Evolutionary conservation across 2,888 invertebrate species (phyloP).

Genomic region (Tyria jacobaeae): DNA sequence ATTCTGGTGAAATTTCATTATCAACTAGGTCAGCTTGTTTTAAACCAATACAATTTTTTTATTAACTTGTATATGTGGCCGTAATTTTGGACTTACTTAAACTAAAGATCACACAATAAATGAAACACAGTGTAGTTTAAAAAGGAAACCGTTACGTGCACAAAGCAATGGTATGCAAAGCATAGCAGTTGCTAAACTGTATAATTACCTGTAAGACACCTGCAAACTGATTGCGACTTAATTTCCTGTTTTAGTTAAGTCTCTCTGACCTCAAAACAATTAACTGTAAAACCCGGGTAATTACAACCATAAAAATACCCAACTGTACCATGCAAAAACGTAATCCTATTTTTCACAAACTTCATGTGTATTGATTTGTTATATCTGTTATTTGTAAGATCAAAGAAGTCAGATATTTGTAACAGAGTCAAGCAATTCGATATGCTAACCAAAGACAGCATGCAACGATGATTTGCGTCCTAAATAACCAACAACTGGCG

Average conservation of each 20-base stretch:
- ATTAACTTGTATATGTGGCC: no score
- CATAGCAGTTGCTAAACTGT: conserved; percentile 28
- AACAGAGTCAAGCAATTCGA: conserved; percentile 42
- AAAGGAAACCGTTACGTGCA: neutral
- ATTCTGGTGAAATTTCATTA: neutral
- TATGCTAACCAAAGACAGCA: conserved; percentile 46
- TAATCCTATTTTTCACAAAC: neutral
- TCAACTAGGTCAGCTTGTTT: neutral
- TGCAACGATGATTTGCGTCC: conserved; percentile 50
- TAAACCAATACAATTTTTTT: no score
- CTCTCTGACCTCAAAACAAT: neutral
- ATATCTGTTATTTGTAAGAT: no score
- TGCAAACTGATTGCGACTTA: conserved; percentile 19
- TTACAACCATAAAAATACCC: neutral
- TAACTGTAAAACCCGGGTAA: neutral
- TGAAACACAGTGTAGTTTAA: neutral
- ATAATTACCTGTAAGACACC: conserved; percentile 22
- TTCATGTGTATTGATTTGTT: neutral
- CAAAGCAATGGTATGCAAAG: conserved; percentile 25
- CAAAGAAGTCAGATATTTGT: conserved; percentile 20
- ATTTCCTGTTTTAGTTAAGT: conserved; percentile 5
- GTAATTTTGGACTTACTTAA: neutral
- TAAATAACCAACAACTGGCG: conserved; percentile 54
- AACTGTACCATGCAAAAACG: neutral
- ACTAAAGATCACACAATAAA: neutral